Evolutionary conservation across 2,113 vertebrate genomes (phyloP).

Genomic region (Melanerpes formicivorus): DNA sequence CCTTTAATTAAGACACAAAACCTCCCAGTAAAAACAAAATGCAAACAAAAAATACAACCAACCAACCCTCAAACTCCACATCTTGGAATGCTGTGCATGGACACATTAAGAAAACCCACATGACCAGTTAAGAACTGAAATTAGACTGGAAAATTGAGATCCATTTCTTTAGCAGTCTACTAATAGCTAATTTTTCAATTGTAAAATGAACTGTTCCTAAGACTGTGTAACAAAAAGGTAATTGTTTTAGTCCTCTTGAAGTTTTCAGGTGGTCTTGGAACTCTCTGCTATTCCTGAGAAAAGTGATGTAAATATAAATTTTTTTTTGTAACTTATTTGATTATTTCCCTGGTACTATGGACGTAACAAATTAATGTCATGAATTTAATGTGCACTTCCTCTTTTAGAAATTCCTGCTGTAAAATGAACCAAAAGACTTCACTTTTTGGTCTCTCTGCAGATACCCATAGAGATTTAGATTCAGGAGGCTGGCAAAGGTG

Average conservation of each 20-base stretch:
- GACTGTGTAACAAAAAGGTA: neutral
- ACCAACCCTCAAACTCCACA: rapidly evolving
- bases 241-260: neutral
- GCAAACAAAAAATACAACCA: neutral
- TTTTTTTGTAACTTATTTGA: neutral
- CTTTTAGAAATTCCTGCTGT: neutral
- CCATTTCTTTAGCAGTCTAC: rapidly evolving
- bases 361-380: neutral
- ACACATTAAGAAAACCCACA: neutral
- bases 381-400: neutral
- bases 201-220: neutral
- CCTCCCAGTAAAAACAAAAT: too few relatives aligned
- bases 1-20: neutral
- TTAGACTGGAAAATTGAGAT: neutral
- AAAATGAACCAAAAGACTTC: neutral
- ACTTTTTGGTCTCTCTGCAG: neutral
- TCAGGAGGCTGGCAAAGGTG: neutral
- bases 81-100: neutral
- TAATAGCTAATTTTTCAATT: neutral
- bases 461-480: neutral
- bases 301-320: neutral
- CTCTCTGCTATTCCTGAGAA: neutral
- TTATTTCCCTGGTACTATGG: neutral
- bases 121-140: neutral
- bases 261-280: neutral